Evolutionary conservation across 2,797 vertebrate species (phyloP), one percentile per base, ranked within the genome.

Genomic region (Anguilla marmorata): DNA sequence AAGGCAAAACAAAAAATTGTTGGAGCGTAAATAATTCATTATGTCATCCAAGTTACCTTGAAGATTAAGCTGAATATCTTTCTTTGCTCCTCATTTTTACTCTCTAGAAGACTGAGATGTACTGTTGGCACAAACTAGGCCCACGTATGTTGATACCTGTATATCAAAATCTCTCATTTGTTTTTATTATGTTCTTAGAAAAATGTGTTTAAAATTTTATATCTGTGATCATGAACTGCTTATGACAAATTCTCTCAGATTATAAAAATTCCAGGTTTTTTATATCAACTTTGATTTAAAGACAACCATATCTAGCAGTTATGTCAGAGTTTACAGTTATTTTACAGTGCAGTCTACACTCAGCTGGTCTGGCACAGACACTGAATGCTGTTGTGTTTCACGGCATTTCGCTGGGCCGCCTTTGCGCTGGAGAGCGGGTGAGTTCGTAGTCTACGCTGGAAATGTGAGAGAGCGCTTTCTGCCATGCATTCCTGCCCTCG

Each of bases 401-500:
- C 16, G 9, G 54, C 9, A 19, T 2, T 63, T 86, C 21, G 58
- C 58, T 45, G 56, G 85, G 7, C 60, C 45, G 7, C 21, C 7
- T 33, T 85, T 48, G 58, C 9, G 21, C 19, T 21, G 48, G 30
- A 3, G 45, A 56, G 82, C 3, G 45, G 45, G 79, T 50, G 45
- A 50, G 79, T 21, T 24, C 33, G 9, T 9, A 82, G 41, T n/a
- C 45, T 50, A 1, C 27, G 50, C 84, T 30, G 41, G 16, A 60
- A 87, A 63, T 63, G 87, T 41, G 80, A 84, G 87, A n/a, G 48
- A 83, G 87, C 45, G 60, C 82, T 88, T 63, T 88, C 24, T 60
- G 48, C 82, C 0, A 9, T 82, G 12, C 79, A 84, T 89, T 89
- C 58, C 76, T 56, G 30, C 76, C 80, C 60, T 21, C 48, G 21